Evolutionary conservation across 2,888 invertebrate genomes (phyloP).

Genomic region (Dromius quadrimaculatus): DNA sequence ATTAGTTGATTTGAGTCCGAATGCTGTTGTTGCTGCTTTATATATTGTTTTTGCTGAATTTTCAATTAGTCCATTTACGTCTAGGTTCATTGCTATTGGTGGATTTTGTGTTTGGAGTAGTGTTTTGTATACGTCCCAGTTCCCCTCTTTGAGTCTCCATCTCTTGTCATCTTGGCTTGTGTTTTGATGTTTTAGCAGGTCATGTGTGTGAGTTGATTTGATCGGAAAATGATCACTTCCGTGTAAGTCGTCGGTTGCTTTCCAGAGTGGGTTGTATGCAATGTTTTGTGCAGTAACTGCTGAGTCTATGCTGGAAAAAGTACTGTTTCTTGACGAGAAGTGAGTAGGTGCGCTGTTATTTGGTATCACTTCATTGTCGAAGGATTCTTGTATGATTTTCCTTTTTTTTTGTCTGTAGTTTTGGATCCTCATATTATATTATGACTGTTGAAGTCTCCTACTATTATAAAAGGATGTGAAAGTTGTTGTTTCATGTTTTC

Average conservation of each 20-base stretch:
- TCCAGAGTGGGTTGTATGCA: constrained; percentile 39
- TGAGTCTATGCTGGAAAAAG: constrained; percentile 53
- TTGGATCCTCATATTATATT: constrained; percentile 52
- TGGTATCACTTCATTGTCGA: background rate
- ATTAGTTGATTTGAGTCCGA: background rate
- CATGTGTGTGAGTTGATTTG: background rate
- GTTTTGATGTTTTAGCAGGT: constrained; percentile 9
- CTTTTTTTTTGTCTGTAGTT: constrained; percentile 46
- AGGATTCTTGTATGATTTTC: constrained; percentile 49
- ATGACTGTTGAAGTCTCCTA: constrained; percentile 55
- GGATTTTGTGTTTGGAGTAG: constrained; percentile 5
- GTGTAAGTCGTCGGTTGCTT: constrained; percentile 18
- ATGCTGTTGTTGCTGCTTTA: background rate
- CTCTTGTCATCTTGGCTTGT: constrained; percentile 27
- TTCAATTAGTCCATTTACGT: background rate
- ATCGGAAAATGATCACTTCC: constrained; percentile 55
- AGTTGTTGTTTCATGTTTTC: constrained; percentile 48
- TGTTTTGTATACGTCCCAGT: constrained; percentile 43
- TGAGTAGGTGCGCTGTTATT: background rate
- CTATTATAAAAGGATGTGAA: constrained; percentile 52
- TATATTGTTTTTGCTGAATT: background rate
- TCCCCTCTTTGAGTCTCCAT: constrained; percentile 53
- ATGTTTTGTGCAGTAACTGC: constrained; percentile 44
- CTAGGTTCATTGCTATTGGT: background rate
- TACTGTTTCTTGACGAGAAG: constrained; percentile 24